Conservation (phyloP, 2,888 invertebrate species). For the Suillia variegata region DNA sequence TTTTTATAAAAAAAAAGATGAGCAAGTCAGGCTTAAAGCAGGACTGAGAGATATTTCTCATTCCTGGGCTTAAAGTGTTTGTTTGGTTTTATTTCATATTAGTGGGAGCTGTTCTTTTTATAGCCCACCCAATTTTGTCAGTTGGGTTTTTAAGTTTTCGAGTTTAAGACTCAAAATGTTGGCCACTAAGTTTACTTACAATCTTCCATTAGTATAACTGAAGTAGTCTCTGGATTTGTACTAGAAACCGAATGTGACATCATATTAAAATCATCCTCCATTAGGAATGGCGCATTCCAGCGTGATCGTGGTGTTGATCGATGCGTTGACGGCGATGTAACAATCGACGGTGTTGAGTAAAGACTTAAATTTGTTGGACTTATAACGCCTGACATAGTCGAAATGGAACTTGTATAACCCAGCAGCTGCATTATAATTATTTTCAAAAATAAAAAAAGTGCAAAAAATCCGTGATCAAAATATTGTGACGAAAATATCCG, state of each 20-base stretch:
- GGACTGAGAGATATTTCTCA: no score
- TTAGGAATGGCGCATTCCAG: constrained; percentile 88
- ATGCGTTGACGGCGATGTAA: constrained; percentile 62
- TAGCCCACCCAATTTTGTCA: no score
- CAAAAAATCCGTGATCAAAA: background rate
- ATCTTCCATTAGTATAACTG: constrained; percentile 81
- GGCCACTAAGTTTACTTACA: constrained; percentile 61
- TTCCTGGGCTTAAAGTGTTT: no score
- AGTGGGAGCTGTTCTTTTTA: no score
- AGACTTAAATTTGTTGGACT: constrained; percentile 87
- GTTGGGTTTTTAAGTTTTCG: no score
- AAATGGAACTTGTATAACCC: constrained; percentile 87
- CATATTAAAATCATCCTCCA: constrained; percentile 95
- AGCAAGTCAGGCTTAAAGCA: no score
- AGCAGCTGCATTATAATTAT: constrained; percentile 72
- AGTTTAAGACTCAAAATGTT: no score
- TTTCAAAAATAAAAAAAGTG: background rate
- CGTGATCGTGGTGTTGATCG: constrained; percentile 74
- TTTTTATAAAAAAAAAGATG: background rate
- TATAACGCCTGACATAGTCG: constrained; percentile 81
- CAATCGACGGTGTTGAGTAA: constrained; percentile 73
- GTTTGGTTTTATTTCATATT: no score
- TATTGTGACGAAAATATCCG: no score
- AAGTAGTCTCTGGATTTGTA: constrained; percentile 68
- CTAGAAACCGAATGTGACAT: constrained; percentile 75